Evolutionary conservation across 2,888 invertebrate genomes (phyloP).

Genomic region (Leucania comma): DNA sequence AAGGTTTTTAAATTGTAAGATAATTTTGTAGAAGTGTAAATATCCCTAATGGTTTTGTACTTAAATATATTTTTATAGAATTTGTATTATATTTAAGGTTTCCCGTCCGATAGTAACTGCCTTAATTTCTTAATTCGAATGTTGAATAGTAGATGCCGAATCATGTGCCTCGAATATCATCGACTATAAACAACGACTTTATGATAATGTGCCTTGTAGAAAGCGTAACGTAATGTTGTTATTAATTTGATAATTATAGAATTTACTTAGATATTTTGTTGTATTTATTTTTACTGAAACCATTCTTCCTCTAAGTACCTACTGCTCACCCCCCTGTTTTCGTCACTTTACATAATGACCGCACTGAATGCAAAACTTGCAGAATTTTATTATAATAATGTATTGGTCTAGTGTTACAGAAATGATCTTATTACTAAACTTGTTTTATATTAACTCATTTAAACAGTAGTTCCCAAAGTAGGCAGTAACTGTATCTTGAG

Average conservation of each 20-base stretch:
- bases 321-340: background rate
- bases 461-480: too few species aligned
- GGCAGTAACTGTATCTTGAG: too few species aligned
- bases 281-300: constrained; percentile 26
- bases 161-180: constrained; percentile 47
- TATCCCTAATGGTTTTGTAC: constrained; percentile 51
- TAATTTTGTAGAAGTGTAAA: constrained; percentile 60
- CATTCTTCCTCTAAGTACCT: background rate
- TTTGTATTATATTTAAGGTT: constrained; percentile 56
- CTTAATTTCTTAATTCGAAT: constrained; percentile 12
- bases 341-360: background rate
- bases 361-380: background rate
- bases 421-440: too few species aligned
- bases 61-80: constrained; percentile 50
- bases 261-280: constrained; percentile 52
- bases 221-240: constrained; percentile 63
- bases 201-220: constrained; percentile 69
- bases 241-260: constrained; percentile 63
- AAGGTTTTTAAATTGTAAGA: constrained; percentile 39
- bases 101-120: constrained; percentile 44
- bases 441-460: too few species aligned
- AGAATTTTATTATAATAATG: background rate
- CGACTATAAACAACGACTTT: constrained; percentile 62
- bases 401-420: too few species aligned
- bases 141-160: constrained; percentile 13